phyloP scores from a whole-genome alignment of 2,113 vertebrate genomes.

The Nibea albiflora region DNA sequence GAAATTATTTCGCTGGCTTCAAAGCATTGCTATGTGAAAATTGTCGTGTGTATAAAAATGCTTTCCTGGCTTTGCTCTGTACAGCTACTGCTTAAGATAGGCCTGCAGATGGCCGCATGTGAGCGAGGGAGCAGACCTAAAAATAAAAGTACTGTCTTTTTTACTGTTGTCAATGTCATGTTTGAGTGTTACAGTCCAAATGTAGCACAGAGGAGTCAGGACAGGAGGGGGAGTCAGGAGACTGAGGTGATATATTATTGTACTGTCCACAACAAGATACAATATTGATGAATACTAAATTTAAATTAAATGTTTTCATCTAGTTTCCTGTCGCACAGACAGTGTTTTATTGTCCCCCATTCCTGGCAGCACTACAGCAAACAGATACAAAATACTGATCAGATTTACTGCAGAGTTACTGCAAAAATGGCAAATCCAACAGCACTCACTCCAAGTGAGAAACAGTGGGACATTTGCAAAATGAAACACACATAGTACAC shows the following conservation, averaged over 20 bases:
- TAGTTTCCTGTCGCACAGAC: neutral
- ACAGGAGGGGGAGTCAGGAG: neutral
- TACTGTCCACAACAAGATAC: neutral
- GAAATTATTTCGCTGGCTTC: constrained; percentile 39
- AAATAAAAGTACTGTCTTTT: neutral
- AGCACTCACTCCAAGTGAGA: neutral
- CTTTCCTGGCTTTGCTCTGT: constrained; percentile 19
- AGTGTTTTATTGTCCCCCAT: neutral
- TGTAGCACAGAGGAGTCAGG: neutral
- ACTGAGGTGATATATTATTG: neutral
- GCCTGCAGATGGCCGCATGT: neutral
- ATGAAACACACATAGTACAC: neutral
- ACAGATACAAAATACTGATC: constrained; percentile 4
- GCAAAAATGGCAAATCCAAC: neutral
- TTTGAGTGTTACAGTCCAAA: neutral
- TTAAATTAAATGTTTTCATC: constrained; percentile 12
- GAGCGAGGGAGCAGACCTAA: neutral
- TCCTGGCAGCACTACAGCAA: neutral
- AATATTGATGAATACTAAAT: neutral
- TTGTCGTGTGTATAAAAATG: neutral
- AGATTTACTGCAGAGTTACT: constrained; percentile 5
- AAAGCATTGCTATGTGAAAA: constrained; percentile 29
- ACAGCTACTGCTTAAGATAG: neutral
- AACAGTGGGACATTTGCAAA: neutral
- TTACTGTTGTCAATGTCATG: neutral